These are phyloP conservation scores for Smittia sp. DNA, from an alignment of 2,888 invertebrate genomes.

Conservation along the genomic window DNA sequence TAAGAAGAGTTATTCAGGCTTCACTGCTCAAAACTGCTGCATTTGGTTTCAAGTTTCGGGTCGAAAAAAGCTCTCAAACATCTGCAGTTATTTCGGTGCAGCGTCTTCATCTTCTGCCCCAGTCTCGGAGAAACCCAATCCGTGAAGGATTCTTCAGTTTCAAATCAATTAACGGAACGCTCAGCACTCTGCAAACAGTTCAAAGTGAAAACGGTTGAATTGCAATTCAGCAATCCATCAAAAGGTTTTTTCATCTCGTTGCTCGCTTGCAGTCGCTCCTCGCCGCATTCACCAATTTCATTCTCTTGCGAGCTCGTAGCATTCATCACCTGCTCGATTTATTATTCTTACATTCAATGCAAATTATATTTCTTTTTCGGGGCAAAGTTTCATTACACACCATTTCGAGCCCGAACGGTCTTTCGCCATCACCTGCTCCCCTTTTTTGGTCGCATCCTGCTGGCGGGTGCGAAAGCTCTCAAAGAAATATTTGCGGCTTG, in stretches of 20 bases:
- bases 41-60: conserved; percentile 30
- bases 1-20: conserved; percentile 33
- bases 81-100: neutral
- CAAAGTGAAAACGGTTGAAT: too few species aligned
- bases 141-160: too few species aligned
- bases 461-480: too few species aligned
- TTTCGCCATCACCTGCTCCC: too few species aligned
- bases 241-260: neutral
- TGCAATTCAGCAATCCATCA: too few species aligned
- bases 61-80: neutral
- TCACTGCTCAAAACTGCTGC: conserved; percentile 17
- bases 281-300: too few species aligned
- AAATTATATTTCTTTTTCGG: neutral
- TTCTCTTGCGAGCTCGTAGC: neutral
- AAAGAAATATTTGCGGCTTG: neutral
- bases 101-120: neutral
- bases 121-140: too few species aligned
- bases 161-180: too few species aligned
- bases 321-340: conserved; percentile 32
- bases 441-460: too few species aligned
- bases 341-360: neutral
- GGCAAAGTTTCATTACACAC: too few species aligned
- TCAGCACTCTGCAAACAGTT: too few species aligned
- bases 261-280: neutral
- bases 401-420: too few species aligned